These are phyloP conservation scores for Dascyllus trimaculatus DNA, from an alignment of 2,113 vertebrate species.

Conservation along the genomic window DNA sequence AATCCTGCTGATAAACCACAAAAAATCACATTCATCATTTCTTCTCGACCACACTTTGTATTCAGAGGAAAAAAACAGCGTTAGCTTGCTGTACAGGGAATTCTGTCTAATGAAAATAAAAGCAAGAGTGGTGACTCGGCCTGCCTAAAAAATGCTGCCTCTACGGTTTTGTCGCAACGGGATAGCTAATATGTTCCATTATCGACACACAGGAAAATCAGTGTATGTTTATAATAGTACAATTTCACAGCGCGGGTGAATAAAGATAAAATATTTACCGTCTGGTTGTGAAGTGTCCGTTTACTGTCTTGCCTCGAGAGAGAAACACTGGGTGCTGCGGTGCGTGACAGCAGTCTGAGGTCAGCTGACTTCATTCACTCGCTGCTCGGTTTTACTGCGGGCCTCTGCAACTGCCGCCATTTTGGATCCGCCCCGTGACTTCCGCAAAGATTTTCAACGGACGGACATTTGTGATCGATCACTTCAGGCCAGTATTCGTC, in stretches of 20 bases:
- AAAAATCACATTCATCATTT: background rate
- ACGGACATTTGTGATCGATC: background rate
- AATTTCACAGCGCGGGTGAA: background rate
- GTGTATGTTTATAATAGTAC: background rate
- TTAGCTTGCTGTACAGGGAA: background rate
- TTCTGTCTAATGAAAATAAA: conserved; percentile 40
- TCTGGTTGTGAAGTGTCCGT: conserved; percentile 51
- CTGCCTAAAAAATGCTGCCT: conserved; percentile 58
- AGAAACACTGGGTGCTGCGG: conserved; percentile 66
- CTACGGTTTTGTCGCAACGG: conserved; percentile 40
- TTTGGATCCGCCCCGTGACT: conserved; percentile 68
- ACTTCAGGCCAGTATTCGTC: background rate
- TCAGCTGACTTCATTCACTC: conserved; percentile 88
- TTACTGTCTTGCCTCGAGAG: conserved; percentile 53
- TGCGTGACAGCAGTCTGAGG: conserved; percentile 75
- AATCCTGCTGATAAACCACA: background rate
- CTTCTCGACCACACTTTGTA: background rate
- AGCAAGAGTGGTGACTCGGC: conserved; percentile 59
- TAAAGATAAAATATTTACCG: conserved; percentile 60
- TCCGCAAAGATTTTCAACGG: conserved; percentile 33
- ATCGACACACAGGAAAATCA: background rate
- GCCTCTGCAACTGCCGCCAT: conserved; percentile 67
- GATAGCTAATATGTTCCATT: background rate
- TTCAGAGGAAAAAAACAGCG: background rate
- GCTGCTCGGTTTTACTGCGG: conserved; percentile 54